These are phyloP conservation scores for Orientallactaga sibirica DNA, from an alignment of 2,797 vertebrate genomes.

Conservation along the genomic window DNA sequence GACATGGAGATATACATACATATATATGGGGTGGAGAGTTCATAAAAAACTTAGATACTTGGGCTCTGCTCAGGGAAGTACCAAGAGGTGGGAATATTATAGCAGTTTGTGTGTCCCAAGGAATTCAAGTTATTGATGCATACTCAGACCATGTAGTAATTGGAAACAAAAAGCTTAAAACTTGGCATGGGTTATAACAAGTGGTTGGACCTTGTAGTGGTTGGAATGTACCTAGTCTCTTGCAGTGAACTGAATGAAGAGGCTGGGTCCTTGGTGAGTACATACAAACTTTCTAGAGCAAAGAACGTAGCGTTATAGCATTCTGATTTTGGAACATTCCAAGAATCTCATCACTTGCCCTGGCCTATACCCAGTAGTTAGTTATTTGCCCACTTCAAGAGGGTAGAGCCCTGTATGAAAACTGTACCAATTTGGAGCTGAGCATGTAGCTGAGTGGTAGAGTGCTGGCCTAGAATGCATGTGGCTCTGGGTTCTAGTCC, in stretches of 20 bases:
- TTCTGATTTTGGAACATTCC: slow-evolving; percentile 45
- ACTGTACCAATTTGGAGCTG: neutral
- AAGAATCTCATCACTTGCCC: slow-evolving; percentile 21
- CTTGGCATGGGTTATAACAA: neutral
- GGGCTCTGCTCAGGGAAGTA: neutral
- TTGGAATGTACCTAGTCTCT: slow-evolving; percentile 6
- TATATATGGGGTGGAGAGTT: neutral
- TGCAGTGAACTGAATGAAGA: slow-evolving; percentile 11
- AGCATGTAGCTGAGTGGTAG: neutral
- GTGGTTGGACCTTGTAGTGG: neutral
- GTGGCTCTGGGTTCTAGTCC: neutral
- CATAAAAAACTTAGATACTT: neutral
- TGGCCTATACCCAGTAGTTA: neutral
- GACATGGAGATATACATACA: neutral
- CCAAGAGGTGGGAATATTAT: neutral
- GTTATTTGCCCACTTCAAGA: slow-evolving; percentile 10
- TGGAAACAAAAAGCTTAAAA: slow-evolving; percentile 44
- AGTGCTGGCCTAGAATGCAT: neutral
- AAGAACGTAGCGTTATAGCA: slow-evolving; percentile 21
- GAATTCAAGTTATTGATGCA: slow-evolving; percentile 7
- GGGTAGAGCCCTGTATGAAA: slow-evolving; percentile 2
- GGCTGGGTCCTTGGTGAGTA: neutral
- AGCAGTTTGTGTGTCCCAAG: slow-evolving; percentile 14
- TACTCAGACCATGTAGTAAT: neutral
- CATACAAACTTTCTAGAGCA: slow-evolving; percentile 55